These are phyloP conservation scores for Botia kubotai DNA, from an alignment of 2,797 vertebrate genomes.

Conservation along the genomic window DNA sequence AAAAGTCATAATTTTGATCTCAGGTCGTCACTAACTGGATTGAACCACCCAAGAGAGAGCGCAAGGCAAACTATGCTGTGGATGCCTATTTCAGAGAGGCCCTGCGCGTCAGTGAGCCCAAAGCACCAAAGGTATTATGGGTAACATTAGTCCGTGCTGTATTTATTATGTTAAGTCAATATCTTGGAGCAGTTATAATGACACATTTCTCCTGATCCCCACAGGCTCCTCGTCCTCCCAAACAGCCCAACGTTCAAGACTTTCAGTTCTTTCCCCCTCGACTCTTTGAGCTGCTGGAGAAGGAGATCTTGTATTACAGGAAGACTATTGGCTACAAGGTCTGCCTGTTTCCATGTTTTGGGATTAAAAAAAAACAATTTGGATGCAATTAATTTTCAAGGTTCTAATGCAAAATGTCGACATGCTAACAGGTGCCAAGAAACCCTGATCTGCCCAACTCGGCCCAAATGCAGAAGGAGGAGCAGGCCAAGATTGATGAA, in stretches of 20 bases:
- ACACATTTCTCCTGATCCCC: background rate
- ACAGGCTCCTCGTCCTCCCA: slow-evolving; percentile 96
- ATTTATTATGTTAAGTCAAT: background rate
- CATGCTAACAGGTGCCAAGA: slow-evolving; percentile 87
- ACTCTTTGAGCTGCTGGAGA: slow-evolving; percentile 96
- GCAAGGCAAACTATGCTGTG: slow-evolving; percentile 98
- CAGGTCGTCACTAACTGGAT: slow-evolving; percentile 99
- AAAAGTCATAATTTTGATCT: too few species aligned
- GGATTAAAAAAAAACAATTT: too few species aligned
- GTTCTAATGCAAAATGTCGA: background rate
- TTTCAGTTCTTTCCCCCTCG: slow-evolving; percentile 99
- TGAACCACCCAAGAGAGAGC: slow-evolving; percentile 96
- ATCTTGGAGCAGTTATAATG: background rate
- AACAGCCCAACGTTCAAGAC: slow-evolving; percentile 99
- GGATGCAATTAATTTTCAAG: background rate
- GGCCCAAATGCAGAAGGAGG: slow-evolving; percentile 93
- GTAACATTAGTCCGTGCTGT: background rate
- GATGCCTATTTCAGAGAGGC: slow-evolving; percentile 99
- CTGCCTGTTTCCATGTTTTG: background rate
- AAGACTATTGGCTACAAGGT: slow-evolving; percentile 99
- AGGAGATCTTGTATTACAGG: slow-evolving; percentile 98
- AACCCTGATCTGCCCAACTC: slow-evolving; percentile 96
- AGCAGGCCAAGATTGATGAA: slow-evolving; percentile 97
- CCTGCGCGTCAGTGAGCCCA: slow-evolving; percentile 96
- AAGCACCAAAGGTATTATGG: slow-evolving; percentile 92